Base-by-base conservation (phyloP, 2,888 invertebrate species). In the Catonia carolina region DNA sequence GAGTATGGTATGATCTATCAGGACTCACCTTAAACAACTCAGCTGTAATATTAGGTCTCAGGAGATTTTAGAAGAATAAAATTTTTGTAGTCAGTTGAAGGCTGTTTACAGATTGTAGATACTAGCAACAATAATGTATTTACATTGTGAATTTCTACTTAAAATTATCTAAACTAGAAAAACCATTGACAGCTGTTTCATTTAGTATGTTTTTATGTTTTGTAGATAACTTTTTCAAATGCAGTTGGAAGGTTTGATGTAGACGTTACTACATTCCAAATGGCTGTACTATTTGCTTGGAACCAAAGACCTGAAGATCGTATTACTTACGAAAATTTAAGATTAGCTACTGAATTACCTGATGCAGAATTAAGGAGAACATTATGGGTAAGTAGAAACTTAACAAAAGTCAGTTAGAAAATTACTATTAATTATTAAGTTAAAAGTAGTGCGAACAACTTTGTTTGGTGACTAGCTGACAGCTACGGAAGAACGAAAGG, bases 231-330 rank as follows among this genome's bases (percentile, higher is more conserved):
- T 20, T 98, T 98, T 76, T 83, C 85, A 0, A 97, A 95, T 72
- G 83, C 86, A 64, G 84, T 90, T 54, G 98, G 96, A 1, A 85
- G 90, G 66, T 99, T 91, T 75, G 99, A 99, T 75, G 78, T 99
- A 67, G 99, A 99, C 72, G 97, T 99, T 5, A 99, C 98, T 12
- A 98, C 99, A 22, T 98, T 98, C 75, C 99, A 99, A 83, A 97
- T 99, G 97, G 96, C 97, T 36, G 97, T 99, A 14, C 77, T 99
- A 41, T 98, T 97, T 76, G 94, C 96, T 14, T 99, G 97, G 97
- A 99, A 99, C 78, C 95, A 97, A 72, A 80, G 97, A 63, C 93
- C 93, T 1, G 77, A 84, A 66, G 96, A 97, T 68, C 89, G 84
- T 74, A 86, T 99, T 61, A 87, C 91, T n/a, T 95, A 96, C 69